Conservation (phyloP, 2,113 vertebrate species). For the Halichoerus grypus region DNA sequence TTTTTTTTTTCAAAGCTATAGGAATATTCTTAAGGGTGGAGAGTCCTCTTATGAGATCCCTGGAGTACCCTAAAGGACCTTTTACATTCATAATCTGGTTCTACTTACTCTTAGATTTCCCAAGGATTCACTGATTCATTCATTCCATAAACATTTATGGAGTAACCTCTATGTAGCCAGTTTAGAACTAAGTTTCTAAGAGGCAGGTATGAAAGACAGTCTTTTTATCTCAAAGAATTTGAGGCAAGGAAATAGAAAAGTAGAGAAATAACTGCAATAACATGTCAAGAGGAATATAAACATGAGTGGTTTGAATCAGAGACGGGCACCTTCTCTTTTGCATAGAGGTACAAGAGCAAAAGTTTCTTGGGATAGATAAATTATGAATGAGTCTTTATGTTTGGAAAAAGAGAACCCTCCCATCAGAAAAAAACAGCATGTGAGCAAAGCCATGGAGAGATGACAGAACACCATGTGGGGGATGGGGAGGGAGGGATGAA, state of each 20-base stretch:
- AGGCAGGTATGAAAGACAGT: background rate
- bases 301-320: background rate
- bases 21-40: background rate
- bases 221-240: background rate
- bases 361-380: constrained; percentile 16
- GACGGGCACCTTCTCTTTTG: background rate
- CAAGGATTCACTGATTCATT: background rate
- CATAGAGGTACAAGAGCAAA: background rate
- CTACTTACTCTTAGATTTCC: background rate
- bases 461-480: background rate
- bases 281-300: background rate
- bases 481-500: background rate
- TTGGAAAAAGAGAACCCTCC: background rate
- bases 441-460: background rate
- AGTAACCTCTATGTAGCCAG: background rate
- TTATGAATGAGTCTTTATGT: background rate
- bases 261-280: background rate
- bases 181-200: background rate
- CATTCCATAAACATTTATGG: background rate
- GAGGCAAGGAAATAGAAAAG: background rate
- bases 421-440: background rate
- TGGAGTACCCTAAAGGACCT: background rate
- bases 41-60: background rate
- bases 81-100: background rate
- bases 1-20: background rate